A percentile compares a stretch with the other conserved stretches of the same genome.
Evolutionary conservation across 2,888 invertebrate genomes (phyloP).

Genomic region (Luperina nickerlii): DNA sequence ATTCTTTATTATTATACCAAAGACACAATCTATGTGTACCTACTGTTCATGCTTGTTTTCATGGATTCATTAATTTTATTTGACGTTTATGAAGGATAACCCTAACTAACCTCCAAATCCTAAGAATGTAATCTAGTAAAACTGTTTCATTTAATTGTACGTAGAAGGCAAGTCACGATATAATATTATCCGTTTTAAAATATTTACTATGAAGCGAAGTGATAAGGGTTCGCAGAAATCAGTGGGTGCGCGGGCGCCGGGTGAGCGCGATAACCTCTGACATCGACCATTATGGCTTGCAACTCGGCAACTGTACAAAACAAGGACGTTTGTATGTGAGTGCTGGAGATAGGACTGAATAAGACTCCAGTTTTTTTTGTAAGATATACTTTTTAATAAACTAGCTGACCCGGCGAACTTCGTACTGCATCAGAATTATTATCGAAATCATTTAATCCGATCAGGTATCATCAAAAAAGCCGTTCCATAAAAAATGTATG

Average conservation of each 20-base stretch:
- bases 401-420: no score
- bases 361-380: background rate
- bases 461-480: no score
- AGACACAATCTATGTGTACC: background rate
- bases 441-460: no score
- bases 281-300: constrained; percentile 39
- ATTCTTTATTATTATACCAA: background rate
- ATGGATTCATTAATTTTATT: background rate
- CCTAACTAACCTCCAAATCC: constrained; percentile 3
- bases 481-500: no score
- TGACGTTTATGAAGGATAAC: background rate
- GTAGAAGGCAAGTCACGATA: constrained; percentile 33
- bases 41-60: background rate
- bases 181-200: constrained; percentile 48
- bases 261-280: constrained; percentile 57
- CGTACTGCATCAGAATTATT: no score
- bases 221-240: constrained; percentile 69
- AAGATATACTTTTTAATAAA: no score
- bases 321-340: constrained; percentile 24
- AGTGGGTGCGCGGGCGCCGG: constrained; percentile 46
- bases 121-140: constrained; percentile 28
- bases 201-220: constrained; percentile 35
- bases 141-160: constrained; percentile 23
- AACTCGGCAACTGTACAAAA: constrained; percentile 24
- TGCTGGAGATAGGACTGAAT: background rate